These are phyloP conservation scores for Tyrannus savana DNA, from an alignment of 2,113 vertebrate species.

Conservation along the genomic window DNA sequence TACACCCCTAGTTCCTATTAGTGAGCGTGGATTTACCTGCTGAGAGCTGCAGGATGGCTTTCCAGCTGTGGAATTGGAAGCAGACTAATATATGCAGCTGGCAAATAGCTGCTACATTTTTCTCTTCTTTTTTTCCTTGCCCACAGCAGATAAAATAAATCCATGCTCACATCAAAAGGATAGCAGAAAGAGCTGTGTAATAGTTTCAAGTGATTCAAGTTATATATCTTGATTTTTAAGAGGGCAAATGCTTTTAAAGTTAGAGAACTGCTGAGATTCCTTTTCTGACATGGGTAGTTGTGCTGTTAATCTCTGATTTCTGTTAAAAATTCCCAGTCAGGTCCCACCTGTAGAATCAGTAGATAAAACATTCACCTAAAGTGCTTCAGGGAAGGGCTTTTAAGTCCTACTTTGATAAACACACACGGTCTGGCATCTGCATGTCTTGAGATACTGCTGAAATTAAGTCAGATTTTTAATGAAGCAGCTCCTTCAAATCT, in stretches of 20 bases:
- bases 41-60: neutral
- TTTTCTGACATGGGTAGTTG: neutral
- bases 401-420: neutral
- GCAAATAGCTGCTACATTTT: neutral
- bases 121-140: neutral
- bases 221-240: neutral
- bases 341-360: neutral
- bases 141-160: neutral
- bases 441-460: neutral
- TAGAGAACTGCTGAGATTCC: neutral
- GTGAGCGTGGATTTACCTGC: neutral
- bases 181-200: neutral
- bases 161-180: neutral
- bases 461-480: constrained; percentile 40
- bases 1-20: neutral
- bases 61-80: neutral
- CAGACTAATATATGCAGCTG: neutral
- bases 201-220: neutral
- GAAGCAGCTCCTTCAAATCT: neutral
- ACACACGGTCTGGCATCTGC: neutral
- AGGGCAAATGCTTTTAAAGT: neutral
- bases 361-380: constrained; percentile 10
- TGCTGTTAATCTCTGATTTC: neutral
- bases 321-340: neutral
- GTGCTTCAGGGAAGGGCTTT: constrained; percentile 27